These are phyloP conservation scores for Orthosia incerta DNA, from an alignment of 2,888 invertebrate genomes.

Conservation along the genomic window DNA sequence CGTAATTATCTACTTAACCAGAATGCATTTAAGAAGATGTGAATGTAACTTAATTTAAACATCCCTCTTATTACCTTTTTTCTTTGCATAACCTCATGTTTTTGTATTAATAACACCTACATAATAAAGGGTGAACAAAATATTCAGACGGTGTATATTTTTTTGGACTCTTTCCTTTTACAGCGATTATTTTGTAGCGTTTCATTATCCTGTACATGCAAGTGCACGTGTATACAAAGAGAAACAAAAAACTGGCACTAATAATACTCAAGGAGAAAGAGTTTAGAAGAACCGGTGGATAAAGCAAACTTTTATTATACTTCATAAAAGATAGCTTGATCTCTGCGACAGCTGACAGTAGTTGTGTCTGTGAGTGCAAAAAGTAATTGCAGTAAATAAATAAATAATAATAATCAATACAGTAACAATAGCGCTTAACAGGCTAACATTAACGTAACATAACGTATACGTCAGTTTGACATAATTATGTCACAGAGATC, in stretches of 20 bases:
- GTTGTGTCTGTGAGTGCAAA: too few species aligned
- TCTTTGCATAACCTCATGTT: not conserved
- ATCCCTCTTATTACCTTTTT: not conserved
- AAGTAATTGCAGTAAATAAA: too few species aligned
- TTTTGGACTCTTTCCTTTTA: not conserved
- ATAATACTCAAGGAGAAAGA: not conserved
- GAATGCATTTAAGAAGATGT: slow-evolving; percentile 20
- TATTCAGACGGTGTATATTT: not conserved
- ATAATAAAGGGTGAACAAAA: slow-evolving; percentile 21
- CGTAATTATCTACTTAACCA: slow-evolving; percentile 42
- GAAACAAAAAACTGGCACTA: not conserved
- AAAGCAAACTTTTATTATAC: not conserved
- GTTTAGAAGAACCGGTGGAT: not conserved
- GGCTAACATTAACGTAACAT: too few species aligned
- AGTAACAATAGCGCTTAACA: too few species aligned
- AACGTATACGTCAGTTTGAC: too few species aligned
- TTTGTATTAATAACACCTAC: slow-evolving; percentile 1
- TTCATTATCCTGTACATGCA: not conserved
- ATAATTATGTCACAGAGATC: too few species aligned
- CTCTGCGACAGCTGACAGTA: too few species aligned
- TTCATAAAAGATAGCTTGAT: too few species aligned
- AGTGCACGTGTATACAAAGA: not conserved
- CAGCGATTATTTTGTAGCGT: not conserved
- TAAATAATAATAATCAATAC: too few species aligned
- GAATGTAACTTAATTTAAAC: not conserved